Evolutionary conservation across 1,140 invertebrate species (phyloP), one percentile per base, ranked within the genome.

Genomic region (Pteromalus puparum): DNA sequence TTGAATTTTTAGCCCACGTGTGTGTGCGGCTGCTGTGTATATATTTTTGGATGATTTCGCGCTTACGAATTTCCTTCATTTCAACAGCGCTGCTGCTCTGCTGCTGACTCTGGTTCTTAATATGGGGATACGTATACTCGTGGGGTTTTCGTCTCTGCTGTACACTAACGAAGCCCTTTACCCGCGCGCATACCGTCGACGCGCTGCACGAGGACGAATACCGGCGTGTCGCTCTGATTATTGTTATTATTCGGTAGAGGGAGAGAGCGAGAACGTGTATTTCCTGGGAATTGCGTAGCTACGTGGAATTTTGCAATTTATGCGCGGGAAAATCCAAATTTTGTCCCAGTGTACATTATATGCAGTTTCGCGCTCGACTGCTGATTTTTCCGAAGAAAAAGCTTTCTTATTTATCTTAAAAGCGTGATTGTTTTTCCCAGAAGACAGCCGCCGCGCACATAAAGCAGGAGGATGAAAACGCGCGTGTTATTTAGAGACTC

Each of bases 361-460:
- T 18, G 53, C 53, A 18, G 13, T 2, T 48, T 15, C 21, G 53
- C 18, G 18, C 21, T 61, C 53, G 53, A 61, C 21, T n/a, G 53
- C 21, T n/a, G 53, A 61, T 61, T 61, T n/a, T 61, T 30, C 4
- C 13, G 28, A 53, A 38, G 24, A 24, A 30, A 65, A 21, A 53
- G 38, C 38, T 42, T 4, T 61, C 48, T 13, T 61, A 61, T 15
- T 30, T n/a, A n/a, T 24, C 28, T 24, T 24, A 13, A 30, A 42
- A 81, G 46, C 28, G n/a, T 24, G 30, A 65, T 73, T 82, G 74
- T 82, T 74, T 80, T 74, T 72, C 68, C 4, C 9, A 5, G 34
- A 68, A 48, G 70, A 81, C 34, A 72, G 72, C 15, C 68, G 3
- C n/a, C 53, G 10, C 9, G 0, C 68, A 7, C 9, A 72, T 2